Evolutionary conservation across 2,113 vertebrate species (phyloP).

Genomic region (Gasterosteus aculeatus): DNA sequence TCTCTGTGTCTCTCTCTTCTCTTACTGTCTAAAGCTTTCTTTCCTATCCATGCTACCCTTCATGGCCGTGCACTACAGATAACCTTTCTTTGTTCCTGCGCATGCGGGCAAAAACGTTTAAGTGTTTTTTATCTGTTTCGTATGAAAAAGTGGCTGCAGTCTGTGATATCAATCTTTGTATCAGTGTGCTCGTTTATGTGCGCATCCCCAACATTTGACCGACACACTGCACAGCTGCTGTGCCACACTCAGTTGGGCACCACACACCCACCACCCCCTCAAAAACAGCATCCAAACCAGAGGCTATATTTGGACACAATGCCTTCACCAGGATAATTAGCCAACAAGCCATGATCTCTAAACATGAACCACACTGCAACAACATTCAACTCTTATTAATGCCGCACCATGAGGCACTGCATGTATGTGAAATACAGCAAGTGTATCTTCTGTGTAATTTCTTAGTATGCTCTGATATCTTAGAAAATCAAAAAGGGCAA

Average conservation of each 20-base stretch:
- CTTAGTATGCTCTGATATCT: conserved; percentile 43
- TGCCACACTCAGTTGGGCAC: conserved; percentile 28
- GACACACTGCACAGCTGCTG: conserved; percentile 47
- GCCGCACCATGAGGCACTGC: conserved; percentile 12
- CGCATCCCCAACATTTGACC: conserved; percentile 40
- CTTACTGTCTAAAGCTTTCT: conserved; percentile 59
- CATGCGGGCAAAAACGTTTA: background rate
- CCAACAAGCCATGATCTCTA: conserved; percentile 24
- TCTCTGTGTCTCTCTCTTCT: conserved; percentile 64
- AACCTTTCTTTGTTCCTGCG: conserved; percentile 27
- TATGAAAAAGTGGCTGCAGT: background rate
- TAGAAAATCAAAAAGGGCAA: conserved; percentile 35
- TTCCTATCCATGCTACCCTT: conserved; percentile 25
- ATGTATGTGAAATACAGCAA: conserved; percentile 22
- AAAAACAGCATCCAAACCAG: conserved; percentile 52
- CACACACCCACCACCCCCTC: background rate
- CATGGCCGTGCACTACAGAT: conserved; percentile 22
- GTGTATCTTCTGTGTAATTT: conserved; percentile 26
- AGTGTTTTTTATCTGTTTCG: conserved; percentile 15
- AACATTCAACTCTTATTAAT: conserved; percentile 37
- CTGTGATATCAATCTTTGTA: background rate
- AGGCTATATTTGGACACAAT: conserved; percentile 67
- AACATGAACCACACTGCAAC: conserved; percentile 36
- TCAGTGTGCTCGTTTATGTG: background rate
- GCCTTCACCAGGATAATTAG: conserved; percentile 61